Evolutionary conservation across 2,888 invertebrate species (phyloP).

Genomic region (Nephrotoma guestfalica): DNA sequence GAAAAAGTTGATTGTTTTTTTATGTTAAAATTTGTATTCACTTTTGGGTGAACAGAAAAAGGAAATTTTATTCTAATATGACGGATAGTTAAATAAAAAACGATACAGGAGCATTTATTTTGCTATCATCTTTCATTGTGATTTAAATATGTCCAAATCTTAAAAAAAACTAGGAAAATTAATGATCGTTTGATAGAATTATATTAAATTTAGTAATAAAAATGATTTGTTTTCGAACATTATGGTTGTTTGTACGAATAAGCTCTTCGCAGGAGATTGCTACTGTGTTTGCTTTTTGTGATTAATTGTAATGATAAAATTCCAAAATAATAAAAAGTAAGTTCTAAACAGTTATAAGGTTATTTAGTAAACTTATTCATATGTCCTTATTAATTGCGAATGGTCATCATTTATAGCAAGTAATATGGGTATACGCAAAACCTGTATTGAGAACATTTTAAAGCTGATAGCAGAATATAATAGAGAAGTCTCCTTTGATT

Average conservation of each 20-base stretch:
- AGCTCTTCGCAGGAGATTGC: neutral
- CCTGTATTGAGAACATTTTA: no score
- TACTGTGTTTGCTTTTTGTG: neutral
- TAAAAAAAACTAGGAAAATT: neutral
- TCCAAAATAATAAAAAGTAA: neutral
- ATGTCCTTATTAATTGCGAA: no score
- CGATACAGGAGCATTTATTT: neutral
- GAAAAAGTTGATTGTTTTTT: slow-evolving; percentile 1
- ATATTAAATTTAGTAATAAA: neutral
- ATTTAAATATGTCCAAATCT: neutral
- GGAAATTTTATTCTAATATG: neutral
- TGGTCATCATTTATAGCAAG: no score
- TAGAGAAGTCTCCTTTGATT: no score
- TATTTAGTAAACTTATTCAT: no score
- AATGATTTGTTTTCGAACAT: slow-evolving; percentile 2
- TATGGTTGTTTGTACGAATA: neutral
- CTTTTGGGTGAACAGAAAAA: neutral
- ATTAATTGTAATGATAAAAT: neutral
- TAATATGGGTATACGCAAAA: no score
- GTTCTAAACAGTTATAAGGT: neutral
- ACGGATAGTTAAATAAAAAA: neutral
- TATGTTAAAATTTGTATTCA: neutral
- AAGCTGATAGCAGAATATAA: no score
- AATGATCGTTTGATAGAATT: slow-evolving; percentile 5
- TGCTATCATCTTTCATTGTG: slow-evolving; percentile 1